Evolutionary conservation across 2,113 vertebrate species (phyloP).

Genomic region (Plectropomus leopardus): DNA sequence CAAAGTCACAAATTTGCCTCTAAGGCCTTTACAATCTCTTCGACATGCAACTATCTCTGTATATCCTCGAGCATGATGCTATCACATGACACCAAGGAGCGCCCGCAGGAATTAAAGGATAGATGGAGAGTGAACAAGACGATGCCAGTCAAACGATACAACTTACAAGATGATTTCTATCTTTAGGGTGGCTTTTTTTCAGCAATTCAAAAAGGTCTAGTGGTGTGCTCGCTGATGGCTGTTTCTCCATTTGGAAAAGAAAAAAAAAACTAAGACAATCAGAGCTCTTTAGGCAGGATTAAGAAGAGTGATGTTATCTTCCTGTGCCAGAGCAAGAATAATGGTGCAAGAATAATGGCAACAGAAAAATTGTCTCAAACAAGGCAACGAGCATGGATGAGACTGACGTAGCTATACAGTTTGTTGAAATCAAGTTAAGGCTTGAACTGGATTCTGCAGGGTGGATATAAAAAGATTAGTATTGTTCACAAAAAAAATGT

Average conservation of each 20-base stretch:
- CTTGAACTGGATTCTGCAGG: background rate
- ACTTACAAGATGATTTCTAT: constrained; percentile 3
- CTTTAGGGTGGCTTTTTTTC: constrained; percentile 1
- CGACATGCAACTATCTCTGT: background rate
- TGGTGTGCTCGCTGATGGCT: constrained; percentile 4
- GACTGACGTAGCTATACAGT: background rate
- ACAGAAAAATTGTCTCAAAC: constrained; percentile 23
- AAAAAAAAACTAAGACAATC: constrained; percentile 43
- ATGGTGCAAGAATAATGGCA: constrained; percentile 38
- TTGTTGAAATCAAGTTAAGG: constrained; percentile 14
- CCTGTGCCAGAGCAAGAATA: constrained; percentile 34
- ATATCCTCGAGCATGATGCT: background rate
- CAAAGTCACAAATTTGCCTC: constrained; percentile 35
- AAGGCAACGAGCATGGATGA: constrained; percentile 19
- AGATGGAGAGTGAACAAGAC: background rate
- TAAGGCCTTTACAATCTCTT: background rate
- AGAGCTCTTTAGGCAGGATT: constrained; percentile 31
- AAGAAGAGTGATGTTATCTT: constrained; percentile 47
- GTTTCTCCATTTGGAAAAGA: background rate
- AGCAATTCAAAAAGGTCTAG: background rate
- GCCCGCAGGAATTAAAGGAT: background rate
- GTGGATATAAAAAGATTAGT: background rate
- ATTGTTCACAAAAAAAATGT: background rate
- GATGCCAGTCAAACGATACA: background rate
- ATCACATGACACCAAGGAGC: background rate